Percentiles rank a stretch among this genome's conserved stretches.
phyloP scores from a whole-genome alignment of 2,113 vertebrate species.

The Carassius carassius region DNA sequence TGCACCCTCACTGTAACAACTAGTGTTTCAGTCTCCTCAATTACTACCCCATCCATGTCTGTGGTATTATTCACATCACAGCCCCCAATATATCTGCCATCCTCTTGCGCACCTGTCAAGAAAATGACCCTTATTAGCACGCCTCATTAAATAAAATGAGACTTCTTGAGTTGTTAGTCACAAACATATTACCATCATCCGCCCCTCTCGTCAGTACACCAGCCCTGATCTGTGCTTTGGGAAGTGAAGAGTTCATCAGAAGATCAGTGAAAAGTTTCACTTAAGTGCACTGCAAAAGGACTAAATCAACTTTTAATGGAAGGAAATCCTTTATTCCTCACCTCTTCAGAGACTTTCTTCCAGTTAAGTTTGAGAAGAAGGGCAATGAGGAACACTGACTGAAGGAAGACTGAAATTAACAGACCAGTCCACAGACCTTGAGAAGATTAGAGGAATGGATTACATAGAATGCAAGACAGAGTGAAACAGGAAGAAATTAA shows the following conservation, averaged over 20 bases:
- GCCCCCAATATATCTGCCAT: neutral
- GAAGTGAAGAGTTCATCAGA: neutral
- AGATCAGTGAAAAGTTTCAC: neutral
- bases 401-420: constrained; percentile 73
- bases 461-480: neutral
- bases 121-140: constrained; percentile 13
- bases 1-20: neutral
- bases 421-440: constrained; percentile 87
- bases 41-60: constrained; percentile 48
- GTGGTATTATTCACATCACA: neutral
- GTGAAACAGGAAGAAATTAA: neutral
- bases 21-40: neutral
- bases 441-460: constrained; percentile 27
- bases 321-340: constrained; percentile 54
- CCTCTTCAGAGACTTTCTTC: constrained; percentile 80
- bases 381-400: constrained; percentile 71
- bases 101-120: constrained; percentile 32
- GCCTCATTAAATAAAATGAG: neutral
- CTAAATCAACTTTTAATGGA: neutral
- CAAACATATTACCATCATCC: constrained; percentile 59
- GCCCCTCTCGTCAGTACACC: constrained; percentile 48
- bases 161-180: neutral
- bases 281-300: neutral
- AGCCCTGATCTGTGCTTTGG: constrained; percentile 73
- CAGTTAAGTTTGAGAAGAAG: constrained; percentile 80